Percentiles rank a stretch among this genome's conserved stretches.
Evolutionary conservation across 2,888 invertebrate genomes (phyloP).

Genomic region (Onthophagus sagittarius): DNA sequence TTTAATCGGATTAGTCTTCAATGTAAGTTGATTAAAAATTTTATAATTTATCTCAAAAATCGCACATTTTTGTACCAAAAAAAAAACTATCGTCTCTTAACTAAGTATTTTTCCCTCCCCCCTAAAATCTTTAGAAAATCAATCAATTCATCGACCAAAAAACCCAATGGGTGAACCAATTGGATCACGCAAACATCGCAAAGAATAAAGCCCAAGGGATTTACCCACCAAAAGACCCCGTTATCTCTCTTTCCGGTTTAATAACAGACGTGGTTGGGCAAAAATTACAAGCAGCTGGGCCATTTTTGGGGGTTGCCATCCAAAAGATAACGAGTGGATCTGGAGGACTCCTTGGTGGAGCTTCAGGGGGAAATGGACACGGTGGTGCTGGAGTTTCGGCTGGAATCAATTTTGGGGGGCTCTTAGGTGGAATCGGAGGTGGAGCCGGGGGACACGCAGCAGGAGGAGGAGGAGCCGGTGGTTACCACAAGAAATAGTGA

Average conservation of each 20-base stretch:
- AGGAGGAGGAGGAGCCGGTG: neutral
- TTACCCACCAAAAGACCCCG: slow-evolving; percentile 54
- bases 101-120: neutral
- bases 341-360: slow-evolving; percentile 48
- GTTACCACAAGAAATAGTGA: neutral
- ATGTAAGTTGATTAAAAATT: slow-evolving; percentile 57
- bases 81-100: slow-evolving; percentile 3
- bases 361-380: slow-evolving; percentile 37
- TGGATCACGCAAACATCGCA: slow-evolving; percentile 70
- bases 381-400: slow-evolving; percentile 42
- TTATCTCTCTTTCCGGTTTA: slow-evolving; percentile 58
- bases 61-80: neutral
- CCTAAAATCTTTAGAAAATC: slow-evolving; percentile 63
- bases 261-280: slow-evolving; percentile 68
- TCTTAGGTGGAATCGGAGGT: slow-evolving; percentile 42
- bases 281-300: slow-evolving; percentile 54
- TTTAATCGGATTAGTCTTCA: slow-evolving; percentile 76
- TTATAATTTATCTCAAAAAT: neutral
- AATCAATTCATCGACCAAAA: slow-evolving; percentile 78
- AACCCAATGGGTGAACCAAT: slow-evolving; percentile 63
- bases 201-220: slow-evolving; percentile 75
- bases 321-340: slow-evolving; percentile 60
- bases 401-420: slow-evolving; percentile 56
- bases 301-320: slow-evolving; percentile 61
- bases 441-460: slow-evolving; percentile 28